Percentiles rank a stretch among this genome's conserved stretches.
Conservation (phyloP, 2,113 vertebrate species). For the Thomomys bottae region DNA sequence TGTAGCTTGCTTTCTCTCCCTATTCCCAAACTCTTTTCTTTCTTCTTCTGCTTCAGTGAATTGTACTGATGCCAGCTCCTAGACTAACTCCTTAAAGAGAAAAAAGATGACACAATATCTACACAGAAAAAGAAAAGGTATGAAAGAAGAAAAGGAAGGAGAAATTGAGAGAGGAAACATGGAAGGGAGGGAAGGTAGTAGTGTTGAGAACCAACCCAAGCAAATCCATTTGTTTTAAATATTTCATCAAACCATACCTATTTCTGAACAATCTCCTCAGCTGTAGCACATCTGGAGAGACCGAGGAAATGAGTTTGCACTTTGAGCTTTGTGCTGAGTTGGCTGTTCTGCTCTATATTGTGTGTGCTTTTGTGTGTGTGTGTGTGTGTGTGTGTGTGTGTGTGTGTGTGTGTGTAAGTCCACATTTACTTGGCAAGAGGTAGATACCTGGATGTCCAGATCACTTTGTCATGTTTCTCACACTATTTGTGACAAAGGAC, state of each 20-base stretch:
- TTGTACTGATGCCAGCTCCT: background rate
- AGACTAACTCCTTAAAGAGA: constrained; percentile 35
- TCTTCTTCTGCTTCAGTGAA: background rate
- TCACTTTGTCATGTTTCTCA: background rate
- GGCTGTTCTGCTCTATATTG: background rate
- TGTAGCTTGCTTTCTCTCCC: background rate
- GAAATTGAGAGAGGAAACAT: background rate
- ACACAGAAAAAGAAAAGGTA: background rate
- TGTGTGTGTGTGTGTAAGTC: background rate
- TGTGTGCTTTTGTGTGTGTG: background rate
- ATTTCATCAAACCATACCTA: background rate
- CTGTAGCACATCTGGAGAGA: constrained; percentile 37
- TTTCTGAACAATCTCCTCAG: constrained; percentile 47
- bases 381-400: background rate
- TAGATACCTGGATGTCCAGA: background rate
- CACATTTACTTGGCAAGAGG: constrained; percentile 13
- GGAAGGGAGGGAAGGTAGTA: background rate
- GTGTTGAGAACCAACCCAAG: background rate
- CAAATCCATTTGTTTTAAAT: background rate
- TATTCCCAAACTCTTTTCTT: background rate
- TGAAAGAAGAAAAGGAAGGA: background rate
- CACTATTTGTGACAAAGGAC: background rate
- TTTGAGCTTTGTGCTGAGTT: constrained; percentile 18
- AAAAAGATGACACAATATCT: background rate
- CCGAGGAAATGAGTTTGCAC: constrained; percentile 28